Evolutionary conservation across 2,113 vertebrate genomes (phyloP).

Genomic region (Eira barbara): DNA sequence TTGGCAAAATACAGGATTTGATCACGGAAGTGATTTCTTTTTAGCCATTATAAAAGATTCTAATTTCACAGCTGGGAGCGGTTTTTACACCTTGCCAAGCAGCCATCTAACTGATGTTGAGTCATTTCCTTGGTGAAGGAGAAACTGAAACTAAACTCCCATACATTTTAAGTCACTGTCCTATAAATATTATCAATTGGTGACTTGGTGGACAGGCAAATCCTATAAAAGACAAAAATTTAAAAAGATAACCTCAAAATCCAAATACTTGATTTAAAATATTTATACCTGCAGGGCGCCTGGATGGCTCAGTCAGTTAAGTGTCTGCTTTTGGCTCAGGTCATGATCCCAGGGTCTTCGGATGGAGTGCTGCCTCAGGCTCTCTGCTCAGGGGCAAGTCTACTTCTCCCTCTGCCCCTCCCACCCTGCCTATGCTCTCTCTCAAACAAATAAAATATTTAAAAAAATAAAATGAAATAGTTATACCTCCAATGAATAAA

Average conservation of each 20-base stretch:
- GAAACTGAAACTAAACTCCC: slow-evolving; percentile 18
- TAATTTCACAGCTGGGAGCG: not conserved
- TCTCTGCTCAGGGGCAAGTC: too few species aligned
- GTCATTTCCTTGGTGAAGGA: slow-evolving; percentile 27
- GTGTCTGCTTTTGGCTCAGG: too few species aligned
- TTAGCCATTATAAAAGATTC: not conserved
- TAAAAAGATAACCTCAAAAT: not conserved
- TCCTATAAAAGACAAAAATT: not conserved
- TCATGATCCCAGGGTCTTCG: too few species aligned
- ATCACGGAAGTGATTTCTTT: slow-evolving; percentile 2
- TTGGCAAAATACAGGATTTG: slow-evolving; percentile 20
- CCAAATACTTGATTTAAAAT: slow-evolving; percentile 26
- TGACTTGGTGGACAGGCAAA: not conserved
- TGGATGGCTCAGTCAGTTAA: too few species aligned
- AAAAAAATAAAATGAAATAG: too few species aligned
- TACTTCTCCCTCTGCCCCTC: too few species aligned
- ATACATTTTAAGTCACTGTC: not conserved
- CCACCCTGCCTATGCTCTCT: too few species aligned
- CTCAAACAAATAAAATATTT: too few species aligned
- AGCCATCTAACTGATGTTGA: not conserved
- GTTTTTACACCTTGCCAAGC: not conserved
- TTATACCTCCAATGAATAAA: not conserved
- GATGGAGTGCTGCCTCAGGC: too few species aligned
- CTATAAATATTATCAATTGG: not conserved
- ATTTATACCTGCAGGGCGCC: not conserved